Conservation (phyloP, 2,888 invertebrate genomes). For the Andrena marginata region DNA sequence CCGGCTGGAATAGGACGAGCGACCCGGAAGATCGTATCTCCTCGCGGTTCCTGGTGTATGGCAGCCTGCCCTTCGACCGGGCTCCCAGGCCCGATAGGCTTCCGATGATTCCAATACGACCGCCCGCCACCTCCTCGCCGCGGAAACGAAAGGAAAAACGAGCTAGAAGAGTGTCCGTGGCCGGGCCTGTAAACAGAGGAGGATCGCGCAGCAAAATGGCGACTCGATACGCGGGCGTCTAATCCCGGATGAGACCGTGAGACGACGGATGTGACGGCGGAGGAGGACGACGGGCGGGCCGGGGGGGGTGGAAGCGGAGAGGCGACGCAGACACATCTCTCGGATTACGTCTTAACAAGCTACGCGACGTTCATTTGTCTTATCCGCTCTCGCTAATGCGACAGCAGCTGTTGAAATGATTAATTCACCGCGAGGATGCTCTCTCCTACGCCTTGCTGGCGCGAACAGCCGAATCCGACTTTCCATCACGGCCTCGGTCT, state of each 20-base stretch:
- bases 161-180: background rate
- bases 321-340: slow-evolving; percentile 81
- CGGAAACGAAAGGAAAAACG: background rate
- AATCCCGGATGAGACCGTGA: slow-evolving; percentile 79
- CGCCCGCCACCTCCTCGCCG: background rate
- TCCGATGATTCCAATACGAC: slow-evolving; percentile 15
- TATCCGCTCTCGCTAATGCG: slow-evolving; percentile 84
- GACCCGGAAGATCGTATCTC: slow-evolving; percentile 58
- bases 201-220: slow-evolving; percentile 77
- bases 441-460: slow-evolving; percentile 63
- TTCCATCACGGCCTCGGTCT: slow-evolving; percentile 42
- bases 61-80: background rate
- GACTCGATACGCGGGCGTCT: slow-evolving; percentile 74
- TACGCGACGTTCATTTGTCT: slow-evolving; percentile 85
- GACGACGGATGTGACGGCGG: slow-evolving; percentile 66
- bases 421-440: slow-evolving; percentile 81
- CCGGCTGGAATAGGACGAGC: slow-evolving; percentile 27
- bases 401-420: slow-evolving; percentile 85
- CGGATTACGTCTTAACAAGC: slow-evolving; percentile 85
- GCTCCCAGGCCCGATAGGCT: background rate
- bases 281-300: slow-evolving; percentile 60
- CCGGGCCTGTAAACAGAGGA: slow-evolving; percentile 62
- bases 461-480: slow-evolving; percentile 40
- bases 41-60: slow-evolving; percentile 19
- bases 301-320: slow-evolving; percentile 71